Percentiles rank a stretch among this genome's conserved stretches.
These are phyloP conservation scores for Odocoileus virginianus DNA, from an alignment of 2,113 vertebrate genomes.

Conservation along the genomic window DNA sequence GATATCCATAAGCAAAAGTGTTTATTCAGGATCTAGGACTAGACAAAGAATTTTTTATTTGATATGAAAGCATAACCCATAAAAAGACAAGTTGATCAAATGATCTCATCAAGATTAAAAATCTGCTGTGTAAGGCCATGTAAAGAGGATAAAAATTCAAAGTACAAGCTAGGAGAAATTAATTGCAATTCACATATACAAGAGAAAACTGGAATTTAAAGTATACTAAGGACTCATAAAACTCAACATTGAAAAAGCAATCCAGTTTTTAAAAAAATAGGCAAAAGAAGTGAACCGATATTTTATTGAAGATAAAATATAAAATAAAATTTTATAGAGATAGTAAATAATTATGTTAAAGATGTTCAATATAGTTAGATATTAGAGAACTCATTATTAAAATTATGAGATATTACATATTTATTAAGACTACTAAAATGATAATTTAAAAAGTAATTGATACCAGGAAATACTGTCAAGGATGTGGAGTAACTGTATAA, in stretches of 20 bases:
- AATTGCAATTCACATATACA: neutral
- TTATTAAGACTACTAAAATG: neutral
- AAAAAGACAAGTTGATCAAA: neutral
- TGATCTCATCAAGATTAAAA: neutral
- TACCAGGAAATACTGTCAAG: neutral
- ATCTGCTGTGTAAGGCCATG: neutral
- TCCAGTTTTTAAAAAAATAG: neutral
- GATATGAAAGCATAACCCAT: neutral
- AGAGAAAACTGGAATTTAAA: neutral
- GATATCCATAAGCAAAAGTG: neutral
- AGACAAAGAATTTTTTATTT: neutral
- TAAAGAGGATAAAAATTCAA: neutral
- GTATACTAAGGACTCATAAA: neutral
- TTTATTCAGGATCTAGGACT: neutral
- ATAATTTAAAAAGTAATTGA: neutral
- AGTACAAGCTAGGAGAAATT: neutral
- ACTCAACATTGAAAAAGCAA: neutral
- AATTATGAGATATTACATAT: neutral
- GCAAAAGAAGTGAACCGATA: no score
- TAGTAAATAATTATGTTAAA: neutral
- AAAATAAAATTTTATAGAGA: no score
- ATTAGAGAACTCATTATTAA: neutral
- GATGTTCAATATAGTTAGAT: neutral
- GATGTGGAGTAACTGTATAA: neutral
- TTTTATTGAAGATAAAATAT: neutral